Conservation (phyloP, 2,797 vertebrate species). For the Eulemur mongoz region DNA sequence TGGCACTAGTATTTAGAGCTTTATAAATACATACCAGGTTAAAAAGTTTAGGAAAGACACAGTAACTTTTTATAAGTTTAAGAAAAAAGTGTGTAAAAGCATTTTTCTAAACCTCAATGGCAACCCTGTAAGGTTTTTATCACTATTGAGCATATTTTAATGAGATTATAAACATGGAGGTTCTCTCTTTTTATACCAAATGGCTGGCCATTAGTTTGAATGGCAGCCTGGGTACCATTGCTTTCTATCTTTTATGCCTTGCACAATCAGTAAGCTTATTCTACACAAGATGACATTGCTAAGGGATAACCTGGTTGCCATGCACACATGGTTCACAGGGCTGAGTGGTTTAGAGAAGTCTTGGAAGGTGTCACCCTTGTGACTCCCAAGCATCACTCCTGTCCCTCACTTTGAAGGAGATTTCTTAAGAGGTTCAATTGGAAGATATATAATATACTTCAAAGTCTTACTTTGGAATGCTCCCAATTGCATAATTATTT, state of each 20-base stretch:
- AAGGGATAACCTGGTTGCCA: background rate
- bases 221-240: background rate
- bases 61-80: background rate
- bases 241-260: background rate
- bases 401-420: background rate
- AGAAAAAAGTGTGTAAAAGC: background rate
- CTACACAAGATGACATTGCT: background rate
- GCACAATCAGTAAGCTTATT: background rate
- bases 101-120: background rate
- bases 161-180: background rate
- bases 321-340: background rate
- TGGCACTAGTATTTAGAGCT: background rate
- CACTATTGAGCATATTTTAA: background rate
- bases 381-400: background rate
- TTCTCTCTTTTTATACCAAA: background rate
- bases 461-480: slow-evolving; percentile 21
- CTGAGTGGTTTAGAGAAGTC: background rate
- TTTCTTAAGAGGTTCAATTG: slow-evolving; percentile 8
- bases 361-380: background rate
- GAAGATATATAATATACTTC: background rate
- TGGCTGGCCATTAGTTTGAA: background rate
- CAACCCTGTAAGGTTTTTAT: background rate
- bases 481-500: background rate
- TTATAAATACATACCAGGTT: slow-evolving; percentile 22
- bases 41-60: slow-evolving; percentile 18